A percentile compares a stretch with the other conserved stretches of the same genome.
phyloP scores from a whole-genome alignment of 2,888 invertebrate species.

The Nephrocerus scutellatus region DNA sequence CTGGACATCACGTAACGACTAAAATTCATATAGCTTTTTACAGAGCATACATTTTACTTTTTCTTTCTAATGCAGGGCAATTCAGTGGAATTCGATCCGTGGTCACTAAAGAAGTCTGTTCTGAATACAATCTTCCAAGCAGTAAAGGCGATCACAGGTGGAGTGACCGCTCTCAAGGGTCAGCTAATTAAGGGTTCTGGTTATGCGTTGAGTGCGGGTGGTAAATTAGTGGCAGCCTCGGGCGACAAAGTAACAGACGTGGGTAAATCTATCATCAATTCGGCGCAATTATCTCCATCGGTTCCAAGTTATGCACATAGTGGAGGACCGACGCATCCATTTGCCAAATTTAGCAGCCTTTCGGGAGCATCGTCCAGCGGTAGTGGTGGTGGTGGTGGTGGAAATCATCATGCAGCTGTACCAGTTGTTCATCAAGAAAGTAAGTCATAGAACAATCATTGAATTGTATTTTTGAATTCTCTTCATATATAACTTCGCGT shows the following conservation, averaged over 20 bases:
- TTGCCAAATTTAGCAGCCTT: conserved; percentile 39
- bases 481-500: too few relatives aligned
- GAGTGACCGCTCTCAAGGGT: conserved; percentile 79
- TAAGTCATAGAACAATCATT: conserved; percentile 33
- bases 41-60: background rate
- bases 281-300: conserved; percentile 57
- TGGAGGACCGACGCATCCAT: conserved; percentile 33
- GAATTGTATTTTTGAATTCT: conserved; percentile 25
- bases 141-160: conserved; percentile 80
- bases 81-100: conserved; percentile 55
- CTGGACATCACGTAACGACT: conserved; percentile 33
- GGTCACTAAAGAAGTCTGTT: conserved; percentile 75
- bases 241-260: conserved; percentile 74
- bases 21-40: background rate
- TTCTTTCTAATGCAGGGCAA: conserved; percentile 31
- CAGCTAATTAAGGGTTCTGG: conserved; percentile 81
- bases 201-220: conserved; percentile 57
- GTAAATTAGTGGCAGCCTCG: conserved; percentile 63
- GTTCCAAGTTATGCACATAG: conserved; percentile 29
- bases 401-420: conserved; percentile 26
- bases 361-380: conserved; percentile 42
- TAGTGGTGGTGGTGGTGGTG: conserved; percentile 30
- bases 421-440: conserved; percentile 43
- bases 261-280: conserved; percentile 71
- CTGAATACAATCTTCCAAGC: conserved; percentile 78